Conservation (phyloP, 2,797 vertebrate genomes). For the Chromobotia macracanthus region DNA sequence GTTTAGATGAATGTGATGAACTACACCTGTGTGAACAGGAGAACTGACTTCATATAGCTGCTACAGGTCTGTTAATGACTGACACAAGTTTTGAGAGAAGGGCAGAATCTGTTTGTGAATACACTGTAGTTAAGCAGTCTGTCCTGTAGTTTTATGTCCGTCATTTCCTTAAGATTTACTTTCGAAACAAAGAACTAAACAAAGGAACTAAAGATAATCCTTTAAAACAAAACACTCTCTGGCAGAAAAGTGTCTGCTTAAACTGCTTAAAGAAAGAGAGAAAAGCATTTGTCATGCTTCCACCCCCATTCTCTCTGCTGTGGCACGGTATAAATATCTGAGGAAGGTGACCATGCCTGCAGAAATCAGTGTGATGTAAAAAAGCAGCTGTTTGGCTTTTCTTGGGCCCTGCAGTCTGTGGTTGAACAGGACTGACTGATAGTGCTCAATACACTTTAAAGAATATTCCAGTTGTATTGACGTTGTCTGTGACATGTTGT, state of each 20-base stretch:
- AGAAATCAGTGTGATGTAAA: constrained; percentile 25
- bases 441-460: background rate
- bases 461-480: background rate
- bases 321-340: constrained; percentile 11
- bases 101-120: background rate
- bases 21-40: too few relatives aligned
- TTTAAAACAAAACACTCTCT: constrained; percentile 28
- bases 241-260: constrained; percentile 24
- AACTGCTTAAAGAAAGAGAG: constrained; percentile 26
- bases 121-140: background rate
- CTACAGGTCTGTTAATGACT: too few relatives aligned
- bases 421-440: background rate
- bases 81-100: too few relatives aligned
- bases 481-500: background rate
- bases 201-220: constrained; percentile 20
- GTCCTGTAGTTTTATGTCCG: background rate
- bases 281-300: constrained; percentile 33
- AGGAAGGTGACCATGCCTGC: constrained; percentile 12
- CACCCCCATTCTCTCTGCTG: constrained; percentile 28
- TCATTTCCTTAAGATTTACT: too few relatives aligned
- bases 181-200: background rate
- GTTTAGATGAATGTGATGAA: too few relatives aligned
- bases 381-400: constrained; percentile 26
- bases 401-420: background rate
- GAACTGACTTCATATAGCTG: too few relatives aligned